phyloP scores from a whole-genome alignment of 2,888 invertebrate species.

The Drymonia ruficornis region DNA sequence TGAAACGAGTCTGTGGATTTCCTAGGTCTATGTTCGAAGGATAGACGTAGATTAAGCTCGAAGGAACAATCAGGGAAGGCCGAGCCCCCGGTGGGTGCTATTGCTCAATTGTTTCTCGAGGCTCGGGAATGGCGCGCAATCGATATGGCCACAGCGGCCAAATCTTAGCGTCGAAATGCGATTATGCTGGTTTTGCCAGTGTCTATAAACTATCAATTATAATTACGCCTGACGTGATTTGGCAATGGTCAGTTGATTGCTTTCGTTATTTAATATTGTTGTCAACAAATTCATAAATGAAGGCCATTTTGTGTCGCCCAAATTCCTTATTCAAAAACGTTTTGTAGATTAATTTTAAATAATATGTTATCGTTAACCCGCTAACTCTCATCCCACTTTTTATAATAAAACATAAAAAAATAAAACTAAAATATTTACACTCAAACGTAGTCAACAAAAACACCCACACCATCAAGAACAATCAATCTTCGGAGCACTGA shows the following conservation, averaged over 20 bases:
- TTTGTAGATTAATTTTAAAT: slow-evolving; percentile 16
- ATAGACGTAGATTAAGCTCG: slow-evolving; percentile 45
- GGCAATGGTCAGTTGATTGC: slow-evolving; percentile 19
- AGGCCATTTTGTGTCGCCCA: neutral
- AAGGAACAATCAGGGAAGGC: slow-evolving; percentile 63
- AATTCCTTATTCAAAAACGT: neutral
- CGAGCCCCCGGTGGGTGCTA: slow-evolving; percentile 54
- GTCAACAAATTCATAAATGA: slow-evolving; percentile 27
- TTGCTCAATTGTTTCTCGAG: slow-evolving; percentile 66
- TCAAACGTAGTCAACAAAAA: slow-evolving; percentile 73
- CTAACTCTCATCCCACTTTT: slow-evolving; percentile 45
- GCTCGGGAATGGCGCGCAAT: slow-evolving; percentile 44
- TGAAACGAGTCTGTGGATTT: slow-evolving; percentile 30
- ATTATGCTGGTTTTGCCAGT: slow-evolving; percentile 27
- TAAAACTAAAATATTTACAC: slow-evolving; percentile 76
- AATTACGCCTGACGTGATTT: slow-evolving; percentile 34
- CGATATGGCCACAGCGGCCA: slow-evolving; percentile 48
- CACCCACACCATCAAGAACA: slow-evolving; percentile 79
- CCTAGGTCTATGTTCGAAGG: slow-evolving; percentile 38
- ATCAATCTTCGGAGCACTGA: slow-evolving; percentile 79
- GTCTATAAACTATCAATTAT: slow-evolving; percentile 43
- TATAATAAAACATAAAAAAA: slow-evolving; percentile 51
- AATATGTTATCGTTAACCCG: slow-evolving; percentile 29
- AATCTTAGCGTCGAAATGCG: slow-evolving; percentile 48
- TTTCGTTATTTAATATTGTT: slow-evolving; percentile 28